These are phyloP conservation scores for Miichthys miiuy DNA, from an alignment of 2,797 vertebrate genomes.

Conservation along the genomic window DNA sequence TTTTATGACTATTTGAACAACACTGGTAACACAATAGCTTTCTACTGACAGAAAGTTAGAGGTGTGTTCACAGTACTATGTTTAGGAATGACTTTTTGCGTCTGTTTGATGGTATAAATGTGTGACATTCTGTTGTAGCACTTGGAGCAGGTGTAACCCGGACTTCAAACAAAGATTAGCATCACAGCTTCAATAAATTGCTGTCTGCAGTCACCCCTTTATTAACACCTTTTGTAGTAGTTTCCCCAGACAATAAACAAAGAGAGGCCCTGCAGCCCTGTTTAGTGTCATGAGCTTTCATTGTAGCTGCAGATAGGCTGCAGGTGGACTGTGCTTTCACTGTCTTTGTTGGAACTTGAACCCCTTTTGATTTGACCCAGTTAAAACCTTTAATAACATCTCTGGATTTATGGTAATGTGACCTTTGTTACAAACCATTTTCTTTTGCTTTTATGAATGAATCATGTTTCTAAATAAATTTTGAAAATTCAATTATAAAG, in stretches of 20 bases:
- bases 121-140: neutral
- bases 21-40: constrained; percentile 33
- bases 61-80: neutral
- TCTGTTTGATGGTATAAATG: neutral
- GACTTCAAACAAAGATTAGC: neutral
- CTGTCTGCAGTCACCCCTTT: neutral
- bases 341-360: neutral
- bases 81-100: neutral
- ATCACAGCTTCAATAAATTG: neutral
- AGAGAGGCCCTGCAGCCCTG: neutral
- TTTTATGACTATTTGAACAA: constrained; percentile 15
- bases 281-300: too few species aligned
- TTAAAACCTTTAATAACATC: constrained; percentile 10
- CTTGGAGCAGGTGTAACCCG: neutral
- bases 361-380: neutral
- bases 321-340: constrained; percentile 1
- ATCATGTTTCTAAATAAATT: neutral
- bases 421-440: neutral
- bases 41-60: neutral
- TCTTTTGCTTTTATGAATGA: too few species aligned
- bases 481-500: neutral
- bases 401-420: constrained; percentile 7
- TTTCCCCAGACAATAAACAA: neutral
- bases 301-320: neutral
- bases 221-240: neutral